Evolutionary conservation across 2,797 vertebrate genomes (phyloP).

Genomic region (Alauda arvensis): DNA sequence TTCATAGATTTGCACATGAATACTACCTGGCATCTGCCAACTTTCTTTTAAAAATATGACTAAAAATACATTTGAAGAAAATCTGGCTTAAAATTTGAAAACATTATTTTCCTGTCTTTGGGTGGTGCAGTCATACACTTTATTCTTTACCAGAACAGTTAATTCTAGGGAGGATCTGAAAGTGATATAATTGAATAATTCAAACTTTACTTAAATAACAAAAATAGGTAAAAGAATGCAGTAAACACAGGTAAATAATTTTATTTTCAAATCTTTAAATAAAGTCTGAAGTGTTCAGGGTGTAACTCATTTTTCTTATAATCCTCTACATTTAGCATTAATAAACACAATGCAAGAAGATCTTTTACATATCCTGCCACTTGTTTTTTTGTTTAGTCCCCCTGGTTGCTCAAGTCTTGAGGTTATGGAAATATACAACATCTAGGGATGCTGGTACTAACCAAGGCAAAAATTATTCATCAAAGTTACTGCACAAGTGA

Average conservation of each 20-base stretch:
- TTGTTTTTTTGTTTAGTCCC: background rate
- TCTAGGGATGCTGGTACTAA: background rate
- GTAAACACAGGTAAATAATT: background rate
- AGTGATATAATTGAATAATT: background rate
- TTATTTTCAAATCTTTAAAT: background rate
- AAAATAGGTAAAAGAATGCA: background rate
- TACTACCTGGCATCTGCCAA: background rate
- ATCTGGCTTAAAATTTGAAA: background rate
- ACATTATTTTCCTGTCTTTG: background rate
- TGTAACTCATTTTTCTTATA: background rate
- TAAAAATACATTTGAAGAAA: background rate
- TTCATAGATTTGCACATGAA: background rate
- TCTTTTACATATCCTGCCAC: background rate
- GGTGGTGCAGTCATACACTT: background rate
- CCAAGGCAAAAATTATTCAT: background rate
- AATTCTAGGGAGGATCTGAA: background rate
- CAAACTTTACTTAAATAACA: background rate
- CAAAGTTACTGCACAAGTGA: fast-evolving
- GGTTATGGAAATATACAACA: background rate
- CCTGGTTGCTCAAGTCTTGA: background rate
- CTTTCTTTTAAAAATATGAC: background rate
- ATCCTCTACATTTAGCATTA: background rate
- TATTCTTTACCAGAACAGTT: background rate
- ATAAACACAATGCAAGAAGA: background rate
- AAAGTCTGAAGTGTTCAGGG: background rate